Base-by-base conservation (phyloP, 1,140 invertebrate species). In the Acromyrmex heyeri region DNA sequence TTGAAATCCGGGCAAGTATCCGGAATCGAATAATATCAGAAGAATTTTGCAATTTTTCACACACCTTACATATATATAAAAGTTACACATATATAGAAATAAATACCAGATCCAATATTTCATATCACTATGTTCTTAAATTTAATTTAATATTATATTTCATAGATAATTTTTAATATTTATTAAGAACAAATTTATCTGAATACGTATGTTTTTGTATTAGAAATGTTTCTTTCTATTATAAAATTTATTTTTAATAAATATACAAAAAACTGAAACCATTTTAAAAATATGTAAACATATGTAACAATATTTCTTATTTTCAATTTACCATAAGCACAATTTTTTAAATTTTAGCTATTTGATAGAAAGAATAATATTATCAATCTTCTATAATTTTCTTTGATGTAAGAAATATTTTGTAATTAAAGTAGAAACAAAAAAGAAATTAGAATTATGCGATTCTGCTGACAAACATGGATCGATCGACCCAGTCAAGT, bases 401-500 rank as follows among this genome's bases (percentile, higher is more conserved):
- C 59, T 86, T 86, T 73, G 57, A 76, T 55, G 57, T 57, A 48
- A 44, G 16, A 61, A 87, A 85, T 61, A 10, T 38, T 48, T 34
- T 21, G 67, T n/a, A 55, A 30, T 44, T 44, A 70, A 57, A n/a
- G 34, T 78, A 73, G 59, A 55, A 27, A 77, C 0, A 38, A 59
- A 73, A 79, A 50, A 38, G 18, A 77, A 50, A 79, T 38, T 55
- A 57, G 48, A 87, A 79, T 59, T 34, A 55, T 27, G 16, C 27
- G 55, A 72, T 44, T 61, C 48, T 50, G 87, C 79, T 85, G 79
- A 89, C 86, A 30, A 89, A 87, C 53, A 81, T 70, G 88, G 86
- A 85, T 90, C 79, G 85, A 90, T 90, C 89, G 78, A 70, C 61
- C 85, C 85, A 89, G 38, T 69, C 76, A 50, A 88, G 76, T 44